Conservation (phyloP, 2,797 vertebrate species). For the Cyclopterus lumpus region DNA sequence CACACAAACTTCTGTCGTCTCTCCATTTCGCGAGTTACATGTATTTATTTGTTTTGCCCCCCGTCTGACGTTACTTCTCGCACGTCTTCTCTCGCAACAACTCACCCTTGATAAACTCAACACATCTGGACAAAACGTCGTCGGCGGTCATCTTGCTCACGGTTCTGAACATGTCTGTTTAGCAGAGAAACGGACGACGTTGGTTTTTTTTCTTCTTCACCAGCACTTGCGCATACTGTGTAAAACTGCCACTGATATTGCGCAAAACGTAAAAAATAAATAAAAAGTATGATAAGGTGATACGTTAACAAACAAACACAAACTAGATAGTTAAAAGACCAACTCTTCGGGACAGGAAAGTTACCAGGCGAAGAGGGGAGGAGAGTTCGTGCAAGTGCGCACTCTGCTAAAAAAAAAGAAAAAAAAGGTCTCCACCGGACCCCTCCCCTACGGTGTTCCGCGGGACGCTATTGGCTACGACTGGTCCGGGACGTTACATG, state of each 20-base stretch:
- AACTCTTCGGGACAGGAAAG: constrained; percentile 42
- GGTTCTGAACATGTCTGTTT: constrained; percentile 65
- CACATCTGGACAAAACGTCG: constrained; percentile 67
- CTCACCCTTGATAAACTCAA: constrained; percentile 83
- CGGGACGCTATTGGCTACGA: constrained; percentile 70
- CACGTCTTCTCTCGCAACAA: not conserved
- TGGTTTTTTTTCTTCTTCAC: constrained; percentile 37
- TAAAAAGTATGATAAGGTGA: not conserved
- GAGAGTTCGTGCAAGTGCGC: constrained; percentile 69
- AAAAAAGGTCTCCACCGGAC: constrained; percentile 17
- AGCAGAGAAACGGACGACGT: constrained; percentile 21
- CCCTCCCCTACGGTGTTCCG: constrained; percentile 37
- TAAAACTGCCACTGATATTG: not conserved
- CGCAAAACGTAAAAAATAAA: no score
- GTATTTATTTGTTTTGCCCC: not conserved
- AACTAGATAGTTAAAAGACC: not conserved
- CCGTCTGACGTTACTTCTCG: not conserved
- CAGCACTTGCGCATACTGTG: constrained; percentile 46
- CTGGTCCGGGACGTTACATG: rapidly evolving
- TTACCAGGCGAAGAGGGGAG: constrained; percentile 39
- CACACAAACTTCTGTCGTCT: constrained; percentile 4
- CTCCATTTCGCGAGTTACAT: not conserved
- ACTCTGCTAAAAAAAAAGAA: constrained; percentile 61
- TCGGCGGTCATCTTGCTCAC: constrained; percentile 75
- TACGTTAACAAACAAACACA: not conserved